Evolutionary conservation across 1,140 invertebrate genomes (phyloP).

Genomic region (Drosophila auraria): DNA sequence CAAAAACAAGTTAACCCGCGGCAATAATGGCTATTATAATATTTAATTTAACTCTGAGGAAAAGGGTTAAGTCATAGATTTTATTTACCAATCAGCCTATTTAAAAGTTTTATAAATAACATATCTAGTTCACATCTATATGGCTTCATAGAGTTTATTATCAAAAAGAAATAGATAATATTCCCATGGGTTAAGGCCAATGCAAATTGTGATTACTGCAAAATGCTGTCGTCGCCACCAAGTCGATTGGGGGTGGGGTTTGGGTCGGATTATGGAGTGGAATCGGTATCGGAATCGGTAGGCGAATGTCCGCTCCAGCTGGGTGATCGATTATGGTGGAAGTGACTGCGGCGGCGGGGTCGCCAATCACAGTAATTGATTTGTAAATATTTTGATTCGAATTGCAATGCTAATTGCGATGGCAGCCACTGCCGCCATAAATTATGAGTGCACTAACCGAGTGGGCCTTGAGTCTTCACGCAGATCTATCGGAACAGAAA

Average conservation of each 20-base stretch:
- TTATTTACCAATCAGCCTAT: too few relatives aligned
- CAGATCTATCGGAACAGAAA: slow-evolving; percentile 44
- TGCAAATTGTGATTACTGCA: slow-evolving; percentile 36
- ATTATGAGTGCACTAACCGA: slow-evolving; percentile 47
- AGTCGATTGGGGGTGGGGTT: slow-evolving; percentile 26
- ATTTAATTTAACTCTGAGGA: too few relatives aligned
- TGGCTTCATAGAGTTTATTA: not conserved
- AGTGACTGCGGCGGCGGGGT: slow-evolving; percentile 49
- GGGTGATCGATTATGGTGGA: slow-evolving; percentile 80
- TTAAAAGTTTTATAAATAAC: too few relatives aligned
- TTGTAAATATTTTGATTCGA: slow-evolving; percentile 78
- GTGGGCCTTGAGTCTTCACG: slow-evolving; percentile 28
- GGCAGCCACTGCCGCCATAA: slow-evolving; percentile 52
- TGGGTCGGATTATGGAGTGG: slow-evolving; percentile 22
- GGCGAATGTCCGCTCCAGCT: slow-evolving; percentile 45
- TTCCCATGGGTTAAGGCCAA: slow-evolving; percentile 30
- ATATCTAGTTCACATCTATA: not conserved
- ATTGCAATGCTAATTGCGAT: slow-evolving; percentile 71
- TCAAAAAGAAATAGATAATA: not conserved
- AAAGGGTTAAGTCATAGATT: too few relatives aligned
- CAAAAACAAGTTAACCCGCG: slow-evolving; percentile 37
- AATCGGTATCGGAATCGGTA: slow-evolving; percentile 1
- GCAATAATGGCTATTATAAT: not conserved
- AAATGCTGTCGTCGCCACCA: slow-evolving; percentile 38
- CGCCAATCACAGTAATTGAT: slow-evolving; percentile 78